Conservation (phyloP, 2,797 vertebrate genomes). For the Falco columbarius region DNA sequence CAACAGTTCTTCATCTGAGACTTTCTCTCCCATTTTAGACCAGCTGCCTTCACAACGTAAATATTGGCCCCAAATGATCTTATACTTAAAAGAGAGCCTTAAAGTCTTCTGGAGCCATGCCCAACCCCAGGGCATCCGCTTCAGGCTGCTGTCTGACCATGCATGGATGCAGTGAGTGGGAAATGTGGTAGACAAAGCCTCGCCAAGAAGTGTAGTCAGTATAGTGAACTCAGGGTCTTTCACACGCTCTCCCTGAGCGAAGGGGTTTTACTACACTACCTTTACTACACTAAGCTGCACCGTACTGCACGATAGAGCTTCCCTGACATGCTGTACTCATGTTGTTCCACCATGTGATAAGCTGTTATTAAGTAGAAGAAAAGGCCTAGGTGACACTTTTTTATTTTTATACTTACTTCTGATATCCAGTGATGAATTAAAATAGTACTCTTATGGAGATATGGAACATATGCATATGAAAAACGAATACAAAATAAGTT, state of each 20-base stretch:
- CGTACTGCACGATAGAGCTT: background rate
- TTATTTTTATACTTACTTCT: background rate
- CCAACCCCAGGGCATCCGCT: background rate
- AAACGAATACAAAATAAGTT: background rate
- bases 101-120: background rate
- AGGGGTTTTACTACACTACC: background rate
- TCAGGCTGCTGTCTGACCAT: background rate
- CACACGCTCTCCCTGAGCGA: accelerated
- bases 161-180: background rate
- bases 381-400: background rate
- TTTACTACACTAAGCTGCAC: accelerated
- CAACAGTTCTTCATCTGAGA: background rate
- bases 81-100: too few relatives aligned
- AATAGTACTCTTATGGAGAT: background rate
- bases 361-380: background rate
- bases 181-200: background rate
- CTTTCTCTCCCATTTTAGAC: too few relatives aligned
- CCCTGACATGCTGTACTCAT: accelerated
- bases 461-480: background rate
- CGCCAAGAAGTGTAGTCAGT: background rate
- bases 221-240: accelerated
- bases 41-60: background rate
- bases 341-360: background rate
- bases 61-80: background rate
- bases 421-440: background rate